phyloP scores from a whole-genome alignment of 2,797 vertebrate species.

The Fistularia commersonii region DNA sequence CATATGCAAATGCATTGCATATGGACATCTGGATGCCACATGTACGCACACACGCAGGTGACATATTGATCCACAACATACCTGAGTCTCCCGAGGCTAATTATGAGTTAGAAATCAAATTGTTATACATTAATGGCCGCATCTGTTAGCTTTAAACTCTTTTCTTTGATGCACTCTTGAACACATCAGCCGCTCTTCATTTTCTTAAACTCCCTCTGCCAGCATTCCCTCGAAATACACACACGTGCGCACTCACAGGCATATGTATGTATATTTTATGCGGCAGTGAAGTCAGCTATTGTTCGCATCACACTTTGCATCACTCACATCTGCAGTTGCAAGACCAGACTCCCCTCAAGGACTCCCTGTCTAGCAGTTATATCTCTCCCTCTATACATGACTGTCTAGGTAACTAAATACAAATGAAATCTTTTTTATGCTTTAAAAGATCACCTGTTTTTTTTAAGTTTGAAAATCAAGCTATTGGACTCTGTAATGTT shows the following conservation, averaged over 20 bases:
- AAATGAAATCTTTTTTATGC: too few relatives aligned
- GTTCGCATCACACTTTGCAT: too few relatives aligned
- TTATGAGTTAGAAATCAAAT: slow-evolving; percentile 41
- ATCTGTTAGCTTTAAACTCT: slow-evolving; percentile 40
- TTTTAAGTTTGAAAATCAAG: too few relatives aligned
- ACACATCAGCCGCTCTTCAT: slow-evolving; percentile 46
- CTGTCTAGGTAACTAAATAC: too few relatives aligned
- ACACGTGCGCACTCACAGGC: slow-evolving; percentile 18
- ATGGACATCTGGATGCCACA: slow-evolving; percentile 21
- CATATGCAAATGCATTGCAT: slow-evolving; percentile 4
- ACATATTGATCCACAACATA: slow-evolving; percentile 48
- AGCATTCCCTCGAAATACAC: slow-evolving; percentile 30
- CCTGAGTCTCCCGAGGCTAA: slow-evolving; percentile 47
- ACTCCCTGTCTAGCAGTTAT: too few relatives aligned
- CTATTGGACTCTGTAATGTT: slow-evolving; percentile 3
- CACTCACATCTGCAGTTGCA: too few relatives aligned
- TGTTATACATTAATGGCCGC: slow-evolving; percentile 40
- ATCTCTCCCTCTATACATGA: too few relatives aligned
- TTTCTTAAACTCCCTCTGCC: too few relatives aligned
- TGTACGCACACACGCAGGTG: slow-evolving; percentile 3
- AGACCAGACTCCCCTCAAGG: too few relatives aligned
- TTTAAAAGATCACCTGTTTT: too few relatives aligned
- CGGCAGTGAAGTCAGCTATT: slow-evolving; percentile 15
- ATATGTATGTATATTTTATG: slow-evolving; percentile 30
- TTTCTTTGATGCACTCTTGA: slow-evolving; percentile 34